These are phyloP conservation scores for Cataglyphis rosenhaueri DNA, from an alignment of 2,888 invertebrate genomes.

Conservation along the genomic window DNA sequence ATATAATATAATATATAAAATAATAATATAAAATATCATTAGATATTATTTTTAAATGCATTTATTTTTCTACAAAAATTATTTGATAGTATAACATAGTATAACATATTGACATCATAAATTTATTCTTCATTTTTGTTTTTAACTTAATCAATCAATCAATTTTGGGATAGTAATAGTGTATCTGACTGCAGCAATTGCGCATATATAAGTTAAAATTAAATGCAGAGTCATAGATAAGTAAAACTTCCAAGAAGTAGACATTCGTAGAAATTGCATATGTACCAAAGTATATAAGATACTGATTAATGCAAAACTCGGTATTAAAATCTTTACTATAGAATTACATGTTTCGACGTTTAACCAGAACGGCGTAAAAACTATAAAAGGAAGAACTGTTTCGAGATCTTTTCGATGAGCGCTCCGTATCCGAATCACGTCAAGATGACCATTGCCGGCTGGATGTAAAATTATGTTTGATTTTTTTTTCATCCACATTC, in stretches of 20 bases:
- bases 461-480: constrained; percentile 71
- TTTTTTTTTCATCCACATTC: constrained; percentile 75
- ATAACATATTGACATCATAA: background rate
- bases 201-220: constrained; percentile 56
- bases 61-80: background rate
- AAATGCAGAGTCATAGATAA: constrained; percentile 14
- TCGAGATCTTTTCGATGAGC: constrained; percentile 77
- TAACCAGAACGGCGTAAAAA: constrained; percentile 76
- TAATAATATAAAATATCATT: background rate
- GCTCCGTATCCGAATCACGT: constrained; percentile 76
- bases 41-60: background rate
- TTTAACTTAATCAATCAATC: background rate
- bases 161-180: background rate
- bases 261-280: constrained; percentile 66
- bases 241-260: constrained; percentile 36
- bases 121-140: background rate
- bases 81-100: background rate
- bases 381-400: constrained; percentile 71
- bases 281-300: constrained; percentile 71
- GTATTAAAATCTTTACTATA: constrained; percentile 64
- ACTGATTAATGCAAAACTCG: constrained; percentile 70
- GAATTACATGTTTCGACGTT: constrained; percentile 66
- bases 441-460: constrained; percentile 78
- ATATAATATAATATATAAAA: background rate
- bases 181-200: background rate